phyloP scores from a whole-genome alignment of 2,797 vertebrate genomes.

The Dendrocincla tyrannina region DNA sequence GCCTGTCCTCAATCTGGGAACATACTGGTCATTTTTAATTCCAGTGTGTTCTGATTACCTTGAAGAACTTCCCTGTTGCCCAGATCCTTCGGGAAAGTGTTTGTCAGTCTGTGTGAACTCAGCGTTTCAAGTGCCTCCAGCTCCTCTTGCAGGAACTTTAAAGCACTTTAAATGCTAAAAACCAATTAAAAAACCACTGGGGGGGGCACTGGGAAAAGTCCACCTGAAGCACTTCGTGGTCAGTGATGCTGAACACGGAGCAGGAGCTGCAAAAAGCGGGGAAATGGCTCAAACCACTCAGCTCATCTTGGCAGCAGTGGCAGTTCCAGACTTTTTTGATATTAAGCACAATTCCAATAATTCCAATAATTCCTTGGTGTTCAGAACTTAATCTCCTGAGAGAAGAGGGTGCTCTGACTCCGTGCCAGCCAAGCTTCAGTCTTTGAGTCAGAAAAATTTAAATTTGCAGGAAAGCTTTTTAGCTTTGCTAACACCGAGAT shows the following conservation, averaged over 20 bases:
- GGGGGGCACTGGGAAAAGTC: background rate
- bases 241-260: background rate
- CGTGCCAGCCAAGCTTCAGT: background rate
- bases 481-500: background rate
- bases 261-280: background rate
- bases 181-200: background rate
- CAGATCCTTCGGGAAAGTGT: background rate
- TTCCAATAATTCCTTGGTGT: background rate
- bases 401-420: background rate
- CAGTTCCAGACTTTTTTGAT: background rate
- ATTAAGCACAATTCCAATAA: background rate
- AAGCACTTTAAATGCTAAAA: background rate
- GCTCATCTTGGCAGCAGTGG: background rate
- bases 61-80: background rate
- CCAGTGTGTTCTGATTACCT: background rate
- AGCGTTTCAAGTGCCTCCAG: background rate
- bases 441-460: background rate
- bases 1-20: background rate
- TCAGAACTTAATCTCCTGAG: background rate
- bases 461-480: background rate
- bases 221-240: background rate
- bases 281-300: rapidly evolving
- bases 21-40: background rate
- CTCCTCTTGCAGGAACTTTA: background rate
- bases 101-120: background rate